A percentile compares a stretch with the other conserved stretches of the same genome.
phyloP scores from a whole-genome alignment of 2,888 invertebrate genomes.

The Noctua janthina region DNA sequence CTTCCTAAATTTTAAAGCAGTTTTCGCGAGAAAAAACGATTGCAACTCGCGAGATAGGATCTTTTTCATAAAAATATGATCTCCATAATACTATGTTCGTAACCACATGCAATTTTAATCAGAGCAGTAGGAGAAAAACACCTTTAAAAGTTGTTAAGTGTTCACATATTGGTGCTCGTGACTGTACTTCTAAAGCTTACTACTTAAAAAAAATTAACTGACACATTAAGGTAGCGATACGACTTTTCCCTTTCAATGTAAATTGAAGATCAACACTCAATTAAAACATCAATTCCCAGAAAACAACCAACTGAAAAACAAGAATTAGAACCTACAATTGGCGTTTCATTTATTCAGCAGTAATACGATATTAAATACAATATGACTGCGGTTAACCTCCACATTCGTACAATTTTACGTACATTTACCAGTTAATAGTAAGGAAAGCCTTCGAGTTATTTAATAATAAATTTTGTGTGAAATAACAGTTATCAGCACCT shows the following conservation, averaged over 20 bases:
- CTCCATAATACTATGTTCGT: no score
- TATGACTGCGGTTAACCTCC: constrained; percentile 2
- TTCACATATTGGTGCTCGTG: no score
- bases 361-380: constrained; percentile 26
- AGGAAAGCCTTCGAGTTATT: constrained; percentile 29
- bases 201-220: not conserved
- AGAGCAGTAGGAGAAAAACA: no score
- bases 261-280: not conserved
- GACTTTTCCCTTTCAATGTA: not conserved
- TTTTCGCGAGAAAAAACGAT: no score
- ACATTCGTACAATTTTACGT: constrained; percentile 34
- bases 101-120: no score
- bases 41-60: no score
- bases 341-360: constrained; percentile 39
- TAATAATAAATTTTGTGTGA: constrained; percentile 56
- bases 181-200: not conserved
- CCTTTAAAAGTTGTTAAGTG: no score
- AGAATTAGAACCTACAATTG: constrained; percentile 20
- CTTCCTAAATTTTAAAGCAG: no score
- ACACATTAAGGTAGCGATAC: not conserved
- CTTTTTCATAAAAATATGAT: no score
- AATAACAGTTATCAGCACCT: constrained; percentile 52
- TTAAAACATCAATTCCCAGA: not conserved
- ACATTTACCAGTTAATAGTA: constrained; percentile 1
- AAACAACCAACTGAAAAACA: not conserved